A percentile compares a stretch with the other conserved stretches of the same genome.
Evolutionary conservation across 2,797 vertebrate genomes (phyloP).

Genomic region (Perodicticus potto): DNA sequence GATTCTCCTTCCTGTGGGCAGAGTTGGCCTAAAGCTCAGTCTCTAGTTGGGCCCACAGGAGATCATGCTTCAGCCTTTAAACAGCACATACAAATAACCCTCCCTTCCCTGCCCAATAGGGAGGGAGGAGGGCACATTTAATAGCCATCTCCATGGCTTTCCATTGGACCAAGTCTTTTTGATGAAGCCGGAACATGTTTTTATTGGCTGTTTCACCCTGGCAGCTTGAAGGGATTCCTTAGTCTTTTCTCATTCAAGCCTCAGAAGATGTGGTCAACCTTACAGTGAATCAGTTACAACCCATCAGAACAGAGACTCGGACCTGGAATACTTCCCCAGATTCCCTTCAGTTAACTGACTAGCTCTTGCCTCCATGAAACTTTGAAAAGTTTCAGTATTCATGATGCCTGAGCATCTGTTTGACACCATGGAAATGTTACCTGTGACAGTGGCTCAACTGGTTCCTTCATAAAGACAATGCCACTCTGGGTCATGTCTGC

Average conservation of each 20-base stretch:
- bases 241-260: not conserved
- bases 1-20: not conserved
- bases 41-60: not conserved
- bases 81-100: too few species aligned
- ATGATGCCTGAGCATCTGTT: not conserved
- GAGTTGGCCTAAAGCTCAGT: not conserved
- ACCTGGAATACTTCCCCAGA: not conserved
- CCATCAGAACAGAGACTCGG: not conserved
- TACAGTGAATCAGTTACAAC: not conserved
- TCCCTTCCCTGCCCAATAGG: not conserved
- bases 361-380: not conserved
- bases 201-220: not conserved
- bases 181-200: not conserved
- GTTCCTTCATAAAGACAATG: not conserved
- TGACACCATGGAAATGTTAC: not conserved
- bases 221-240: not conserved
- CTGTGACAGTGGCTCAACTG: not conserved
- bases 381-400: not conserved
- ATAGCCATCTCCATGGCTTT: not conserved
- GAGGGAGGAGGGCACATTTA: rapidly evolving
- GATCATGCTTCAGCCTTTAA: not conserved
- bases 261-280: not conserved
- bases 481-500: not conserved
- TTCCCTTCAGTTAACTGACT: not conserved
- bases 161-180: not conserved